Base-by-base conservation (phyloP, 1,140 invertebrate species). In the Zaprionus inermis region DNA sequence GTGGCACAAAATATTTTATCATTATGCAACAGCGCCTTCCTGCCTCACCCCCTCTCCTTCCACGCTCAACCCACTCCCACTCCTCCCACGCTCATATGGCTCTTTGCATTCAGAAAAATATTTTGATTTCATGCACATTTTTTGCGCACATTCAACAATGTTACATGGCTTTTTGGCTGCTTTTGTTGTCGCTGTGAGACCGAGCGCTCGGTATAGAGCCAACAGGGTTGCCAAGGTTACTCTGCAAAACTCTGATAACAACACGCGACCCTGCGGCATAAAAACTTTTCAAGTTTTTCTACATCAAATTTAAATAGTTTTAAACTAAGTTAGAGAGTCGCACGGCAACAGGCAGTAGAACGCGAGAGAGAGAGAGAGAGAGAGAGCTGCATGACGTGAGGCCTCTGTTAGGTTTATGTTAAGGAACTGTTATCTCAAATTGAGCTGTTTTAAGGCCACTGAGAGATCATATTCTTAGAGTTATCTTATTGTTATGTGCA, bases 111-210 rank as follows among this genome's bases (percentile, higher is more conserved):
- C 51, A 28, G 14, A 44, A 56, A 44, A 65, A 65, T 56, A 65
- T 65, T 65, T 65, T 56, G 63, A 65, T 65, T 65, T 65, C 52
- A 32, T 56, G 63, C 36, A 65, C 36, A 65, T 65, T 65, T 65
- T 65, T n/a, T 32, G 36, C 36, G 36, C 63, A 65, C 18, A 32
- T 46, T 65, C 55, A 20, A 2, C 6, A 18, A 44, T 44, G 16
- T 16, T 44, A 16, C 38, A 44, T 44, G n/a, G 38, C 38, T 44
- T 44, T 44, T 44, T 32, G 20, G 51, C 20, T 44, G 61, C 61
- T 63, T 36, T 38, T 38, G 22, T 41, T 28, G 36, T 22, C 5
- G 7, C 28, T 56, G 16, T 55, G 28, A 3, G 38, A 16, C n/a
- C 38, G 36, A 38, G 22, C 1, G 24, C 24, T 5, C 30, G 30